phyloP scores from a whole-genome alignment of 2,888 invertebrate genomes.

The Macrosiphum euphorbiae region DNA sequence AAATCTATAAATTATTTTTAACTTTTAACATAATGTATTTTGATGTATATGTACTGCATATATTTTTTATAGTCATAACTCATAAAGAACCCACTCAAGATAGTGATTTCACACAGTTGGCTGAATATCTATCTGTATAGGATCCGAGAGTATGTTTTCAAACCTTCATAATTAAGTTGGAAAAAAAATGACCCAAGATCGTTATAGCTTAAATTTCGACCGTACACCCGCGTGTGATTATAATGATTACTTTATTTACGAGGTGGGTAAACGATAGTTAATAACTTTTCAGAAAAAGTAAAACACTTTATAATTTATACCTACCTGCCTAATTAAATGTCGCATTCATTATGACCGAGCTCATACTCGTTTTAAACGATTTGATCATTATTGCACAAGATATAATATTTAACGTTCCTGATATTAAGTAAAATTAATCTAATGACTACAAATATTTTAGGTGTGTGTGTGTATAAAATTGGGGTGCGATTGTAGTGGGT shows the following conservation, averaged over 20 bases:
- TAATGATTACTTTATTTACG: not conserved
- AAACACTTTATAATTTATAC: not conserved
- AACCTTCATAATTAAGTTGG: not conserved
- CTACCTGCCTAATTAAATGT: not conserved
- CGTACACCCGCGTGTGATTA: not conserved
- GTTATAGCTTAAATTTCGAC: not conserved
- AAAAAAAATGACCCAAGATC: not conserved
- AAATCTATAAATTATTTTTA: not conserved
- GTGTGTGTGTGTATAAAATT: not conserved
- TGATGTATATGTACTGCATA: not conserved
- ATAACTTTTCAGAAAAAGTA: not conserved
- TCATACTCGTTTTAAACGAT: not conserved
- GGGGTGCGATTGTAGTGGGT: not conserved
- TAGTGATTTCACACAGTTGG: not conserved
- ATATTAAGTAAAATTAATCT: not conserved
- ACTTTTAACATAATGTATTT: not conserved
- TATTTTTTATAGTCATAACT: not conserved
- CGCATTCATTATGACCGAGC: not conserved
- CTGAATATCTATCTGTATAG: not conserved
- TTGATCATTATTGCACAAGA: conserved; percentile 1
- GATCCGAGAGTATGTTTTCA: not conserved
- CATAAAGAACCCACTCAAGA: not conserved
- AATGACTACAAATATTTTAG: not conserved
- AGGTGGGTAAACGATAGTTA: not conserved
- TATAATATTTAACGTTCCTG: not conserved